These are phyloP conservation scores for Protomyctophum bolini DNA, from an alignment of 2,113 vertebrate genomes.

Conservation along the genomic window DNA sequence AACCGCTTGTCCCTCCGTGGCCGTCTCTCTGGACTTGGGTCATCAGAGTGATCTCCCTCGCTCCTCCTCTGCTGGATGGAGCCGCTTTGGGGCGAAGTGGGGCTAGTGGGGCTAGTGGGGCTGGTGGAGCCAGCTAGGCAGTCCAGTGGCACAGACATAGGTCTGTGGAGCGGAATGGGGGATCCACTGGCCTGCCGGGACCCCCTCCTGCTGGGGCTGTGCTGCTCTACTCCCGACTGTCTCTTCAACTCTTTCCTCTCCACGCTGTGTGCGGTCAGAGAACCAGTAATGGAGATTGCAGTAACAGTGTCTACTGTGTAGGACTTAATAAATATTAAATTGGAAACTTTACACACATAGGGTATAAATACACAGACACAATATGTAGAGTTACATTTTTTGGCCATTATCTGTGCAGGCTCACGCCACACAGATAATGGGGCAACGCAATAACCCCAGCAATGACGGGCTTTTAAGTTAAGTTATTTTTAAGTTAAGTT, in stretches of 20 bases:
- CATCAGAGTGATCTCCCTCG: conserved; percentile 54
- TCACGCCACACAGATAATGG: too few relatives aligned
- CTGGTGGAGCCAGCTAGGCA: background rate
- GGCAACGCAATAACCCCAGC: too few relatives aligned
- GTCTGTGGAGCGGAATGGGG: conserved; percentile 36
- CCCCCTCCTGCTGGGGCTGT: conserved; percentile 76
- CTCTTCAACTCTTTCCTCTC: conserved; percentile 80
- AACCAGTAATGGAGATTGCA: background rate
- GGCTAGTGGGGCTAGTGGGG: conserved; percentile 65
- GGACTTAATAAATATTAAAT: too few relatives aligned
- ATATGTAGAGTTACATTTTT: too few relatives aligned
- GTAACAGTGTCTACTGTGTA: too few relatives aligned
- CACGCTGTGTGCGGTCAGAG: conserved; percentile 47
- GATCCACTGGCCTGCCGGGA: conserved; percentile 41
- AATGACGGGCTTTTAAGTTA: too few relatives aligned
- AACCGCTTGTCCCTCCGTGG: background rate
- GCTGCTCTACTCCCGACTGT: conserved; percentile 82
- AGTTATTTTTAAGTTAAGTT: too few relatives aligned
- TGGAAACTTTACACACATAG: too few relatives aligned
- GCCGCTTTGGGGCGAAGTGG: conserved; percentile 42
- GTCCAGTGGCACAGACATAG: conserved; percentile 54
- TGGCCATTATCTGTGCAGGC: too few relatives aligned
- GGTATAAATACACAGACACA: too few relatives aligned
- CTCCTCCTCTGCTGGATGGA: conserved; percentile 81
- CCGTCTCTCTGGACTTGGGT: conserved; percentile 41